Evolutionary conservation across 2,888 invertebrate genomes (phyloP).

Genomic region (Drosophila antonietae): DNA sequence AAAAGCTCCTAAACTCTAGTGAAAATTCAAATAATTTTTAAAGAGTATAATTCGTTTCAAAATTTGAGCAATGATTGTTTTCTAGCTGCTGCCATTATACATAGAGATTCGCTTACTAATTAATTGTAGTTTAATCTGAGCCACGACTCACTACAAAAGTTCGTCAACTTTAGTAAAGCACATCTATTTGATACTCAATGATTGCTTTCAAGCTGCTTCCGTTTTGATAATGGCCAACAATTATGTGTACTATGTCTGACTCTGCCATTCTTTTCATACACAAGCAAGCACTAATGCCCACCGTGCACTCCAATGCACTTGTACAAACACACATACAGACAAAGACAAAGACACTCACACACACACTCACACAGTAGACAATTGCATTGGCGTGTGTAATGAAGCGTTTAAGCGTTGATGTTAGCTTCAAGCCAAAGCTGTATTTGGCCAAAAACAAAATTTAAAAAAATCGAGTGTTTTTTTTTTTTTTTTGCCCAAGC

Average conservation of each 20-base stretch:
- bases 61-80: neutral
- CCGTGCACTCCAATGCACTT: conserved; percentile 32
- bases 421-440: conserved; percentile 57
- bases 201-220: conserved; percentile 25
- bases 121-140: neutral
- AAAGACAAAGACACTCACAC: conserved; percentile 3
- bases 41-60: neutral
- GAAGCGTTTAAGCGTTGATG: conserved; percentile 66
- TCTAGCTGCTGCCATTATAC: neutral
- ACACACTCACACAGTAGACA: neutral
- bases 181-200: neutral
- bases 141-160: neutral
- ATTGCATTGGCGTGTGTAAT: conserved; percentile 46
- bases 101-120: neutral
- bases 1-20: neutral
- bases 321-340: conserved; percentile 25
- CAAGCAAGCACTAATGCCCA: conserved; percentile 19
- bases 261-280: conserved; percentile 14
- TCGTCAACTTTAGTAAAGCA: too few species aligned
- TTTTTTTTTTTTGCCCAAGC: conserved; percentile 34
- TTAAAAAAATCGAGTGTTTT: conserved; percentile 1
- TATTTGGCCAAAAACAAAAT: conserved; percentile 44
- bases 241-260: conserved; percentile 4
- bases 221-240: conserved; percentile 12
- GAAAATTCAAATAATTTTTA: neutral